Evolutionary conservation across 1,140 invertebrate genomes (phyloP).

Genomic region (Drosophila sturtevanti): DNA sequence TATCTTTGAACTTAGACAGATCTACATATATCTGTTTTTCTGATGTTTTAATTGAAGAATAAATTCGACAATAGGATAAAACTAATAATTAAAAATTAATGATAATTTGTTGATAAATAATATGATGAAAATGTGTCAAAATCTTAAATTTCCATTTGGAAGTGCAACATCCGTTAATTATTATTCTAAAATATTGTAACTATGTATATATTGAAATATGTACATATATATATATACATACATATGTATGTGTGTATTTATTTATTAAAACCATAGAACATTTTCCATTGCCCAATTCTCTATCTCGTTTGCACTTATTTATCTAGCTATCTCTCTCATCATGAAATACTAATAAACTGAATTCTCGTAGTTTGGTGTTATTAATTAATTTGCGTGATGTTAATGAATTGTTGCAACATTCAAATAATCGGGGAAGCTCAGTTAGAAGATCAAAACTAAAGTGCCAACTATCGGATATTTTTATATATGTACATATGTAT

Average conservation of each 20-base stretch:
- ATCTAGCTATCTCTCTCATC: not conserved
- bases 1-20: too few relatives aligned
- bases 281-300: not conserved
- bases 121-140: not conserved
- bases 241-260: too few relatives aligned
- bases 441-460: not conserved
- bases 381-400: conserved; percentile 71
- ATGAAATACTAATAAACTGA: not conserved
- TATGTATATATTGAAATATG: not conserved
- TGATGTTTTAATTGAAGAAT: too few relatives aligned
- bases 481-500: not conserved
- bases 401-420: conserved; percentile 64
- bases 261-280: not conserved
- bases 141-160: not conserved
- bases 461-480: conserved; percentile 5
- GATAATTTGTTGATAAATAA: not conserved
- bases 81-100: too few relatives aligned
- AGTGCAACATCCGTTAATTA: not conserved
- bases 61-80: too few relatives aligned
- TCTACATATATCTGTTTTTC: too few relatives aligned
- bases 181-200: not conserved
- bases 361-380: conserved; percentile 76
- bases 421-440: not conserved
- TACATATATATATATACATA: too few relatives aligned
- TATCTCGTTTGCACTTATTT: not conserved